Conservation (phyloP, 2,797 vertebrate genomes). For the Thamnophis elegans region DNA sequence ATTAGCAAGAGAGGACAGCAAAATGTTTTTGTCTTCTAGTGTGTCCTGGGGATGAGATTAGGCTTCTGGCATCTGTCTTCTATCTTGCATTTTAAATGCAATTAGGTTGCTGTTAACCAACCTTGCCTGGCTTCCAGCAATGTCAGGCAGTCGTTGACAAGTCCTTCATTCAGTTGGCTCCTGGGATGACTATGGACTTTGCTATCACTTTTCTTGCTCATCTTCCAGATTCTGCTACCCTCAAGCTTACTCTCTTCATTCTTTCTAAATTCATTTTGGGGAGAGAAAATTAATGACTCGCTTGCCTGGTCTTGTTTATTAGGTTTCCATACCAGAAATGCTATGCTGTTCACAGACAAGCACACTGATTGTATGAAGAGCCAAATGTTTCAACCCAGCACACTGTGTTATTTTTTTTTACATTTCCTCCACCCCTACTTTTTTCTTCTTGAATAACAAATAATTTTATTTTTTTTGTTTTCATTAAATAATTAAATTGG, state of each 20-base stretch:
- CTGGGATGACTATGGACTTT: neutral
- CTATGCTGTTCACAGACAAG: neutral
- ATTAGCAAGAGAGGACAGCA: neutral
- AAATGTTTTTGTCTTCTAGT: neutral
- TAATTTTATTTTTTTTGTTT: no score
- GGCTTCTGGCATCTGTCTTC: neutral
- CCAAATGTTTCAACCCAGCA: neutral
- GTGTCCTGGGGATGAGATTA: neutral
- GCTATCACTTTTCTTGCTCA: neutral
- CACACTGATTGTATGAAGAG: neutral
- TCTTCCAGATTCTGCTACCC: neutral
- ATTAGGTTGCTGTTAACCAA: neutral
- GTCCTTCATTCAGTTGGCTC: neutral
- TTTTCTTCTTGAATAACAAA: neutral
- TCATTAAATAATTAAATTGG: neutral
- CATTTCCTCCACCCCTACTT: neutral
- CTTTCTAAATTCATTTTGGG: neutral
- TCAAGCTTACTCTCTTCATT: neutral
- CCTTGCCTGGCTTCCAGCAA: neutral
- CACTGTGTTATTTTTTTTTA: neutral
- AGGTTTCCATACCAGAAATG: neutral
- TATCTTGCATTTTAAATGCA: neutral
- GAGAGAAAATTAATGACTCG: neutral
- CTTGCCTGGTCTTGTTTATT: conserved; percentile 19
- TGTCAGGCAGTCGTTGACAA: no score